Percentiles rank a stretch among this genome's conserved stretches.
Evolutionary conservation across 2,888 invertebrate genomes (phyloP).

Genomic region (Malthinus flaveolus): DNA sequence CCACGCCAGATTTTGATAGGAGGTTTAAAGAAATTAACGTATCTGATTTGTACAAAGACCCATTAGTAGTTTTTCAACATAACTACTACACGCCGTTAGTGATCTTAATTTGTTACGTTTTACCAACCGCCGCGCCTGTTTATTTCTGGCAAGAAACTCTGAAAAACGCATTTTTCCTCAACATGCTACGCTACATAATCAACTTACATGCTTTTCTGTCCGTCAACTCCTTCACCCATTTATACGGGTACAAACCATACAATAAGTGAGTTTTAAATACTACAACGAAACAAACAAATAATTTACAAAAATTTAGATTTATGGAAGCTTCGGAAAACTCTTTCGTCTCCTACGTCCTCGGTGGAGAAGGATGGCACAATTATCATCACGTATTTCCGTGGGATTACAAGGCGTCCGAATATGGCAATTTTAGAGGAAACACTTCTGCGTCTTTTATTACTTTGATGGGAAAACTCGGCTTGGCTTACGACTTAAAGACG

Average conservation of each 20-base stretch:
- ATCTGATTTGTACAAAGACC: slow-evolving; percentile 80
- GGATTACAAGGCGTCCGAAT: slow-evolving; percentile 64
- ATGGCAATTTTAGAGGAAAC: slow-evolving; percentile 60
- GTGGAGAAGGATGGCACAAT: slow-evolving; percentile 76
- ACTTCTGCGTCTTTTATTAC: slow-evolving; percentile 67
- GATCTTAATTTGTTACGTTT: slow-evolving; percentile 72
- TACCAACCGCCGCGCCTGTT: slow-evolving; percentile 78
- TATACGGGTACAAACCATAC: slow-evolving; percentile 78
- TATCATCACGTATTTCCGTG: slow-evolving; percentile 78
- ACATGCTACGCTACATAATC: neutral
- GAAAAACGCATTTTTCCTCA: slow-evolving; percentile 54
- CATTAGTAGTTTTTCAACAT: slow-evolving; percentile 84
- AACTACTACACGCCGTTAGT: slow-evolving; percentile 79
- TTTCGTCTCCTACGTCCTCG: slow-evolving; percentile 62
- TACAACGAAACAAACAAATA: neutral
- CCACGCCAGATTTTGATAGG: slow-evolving; percentile 85
- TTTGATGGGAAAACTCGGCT: slow-evolving; percentile 61
- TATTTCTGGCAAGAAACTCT: slow-evolving; percentile 77
- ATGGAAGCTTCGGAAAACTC: slow-evolving; percentile 67
- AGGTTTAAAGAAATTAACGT: slow-evolving; percentile 87
- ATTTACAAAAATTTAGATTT: slow-evolving; percentile 52
- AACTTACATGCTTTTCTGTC: neutral
- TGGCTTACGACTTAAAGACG: slow-evolving; percentile 66
- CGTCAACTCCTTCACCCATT: slow-evolving; percentile 62
- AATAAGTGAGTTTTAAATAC: slow-evolving; percentile 61